Conservation (phyloP, 1,140 invertebrate species). For the Drosophila truncata region DNA sequence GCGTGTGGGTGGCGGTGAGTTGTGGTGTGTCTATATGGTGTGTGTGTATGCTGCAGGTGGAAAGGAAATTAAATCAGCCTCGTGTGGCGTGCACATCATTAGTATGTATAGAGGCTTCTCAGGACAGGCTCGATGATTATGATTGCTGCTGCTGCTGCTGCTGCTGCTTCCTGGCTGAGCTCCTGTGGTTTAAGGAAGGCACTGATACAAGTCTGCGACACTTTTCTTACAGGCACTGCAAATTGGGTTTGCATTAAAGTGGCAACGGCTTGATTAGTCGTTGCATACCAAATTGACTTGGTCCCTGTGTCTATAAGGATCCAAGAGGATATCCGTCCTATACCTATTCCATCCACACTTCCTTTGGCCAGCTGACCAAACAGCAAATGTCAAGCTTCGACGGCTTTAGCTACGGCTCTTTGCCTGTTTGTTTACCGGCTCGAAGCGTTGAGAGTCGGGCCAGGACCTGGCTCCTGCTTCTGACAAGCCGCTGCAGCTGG, state of each 20-base stretch:
- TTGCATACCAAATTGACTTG: conserved; percentile 43
- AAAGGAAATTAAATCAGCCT: conserved; percentile 81
- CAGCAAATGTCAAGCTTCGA: conserved; percentile 39
- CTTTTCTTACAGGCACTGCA: conserved; percentile 57
- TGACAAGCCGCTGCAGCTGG: conserved; percentile 20
- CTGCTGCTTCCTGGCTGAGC: neutral
- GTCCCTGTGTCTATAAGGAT: neutral
- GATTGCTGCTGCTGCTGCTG: conserved; percentile 22
- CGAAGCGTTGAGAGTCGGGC: conserved; percentile 35
- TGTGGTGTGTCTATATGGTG: neutral
- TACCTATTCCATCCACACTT: neutral
- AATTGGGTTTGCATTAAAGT: conserved; percentile 71
- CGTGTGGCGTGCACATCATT: conserved; percentile 78
- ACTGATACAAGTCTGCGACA: conserved; percentile 57
- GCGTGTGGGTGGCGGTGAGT: conserved; percentile 8
- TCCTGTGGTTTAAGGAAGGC: conserved; percentile 13
- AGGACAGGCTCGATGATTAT: conserved; percentile 42
- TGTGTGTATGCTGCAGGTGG: conserved; percentile 53
- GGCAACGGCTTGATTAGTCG: conserved; percentile 61
- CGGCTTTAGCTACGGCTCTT: conserved; percentile 2
- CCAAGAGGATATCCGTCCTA: neutral
- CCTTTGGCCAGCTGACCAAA: conserved; percentile 55
- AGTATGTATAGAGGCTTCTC: conserved; percentile 72
- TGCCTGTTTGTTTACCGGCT: conserved; percentile 57
- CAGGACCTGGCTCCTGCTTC: conserved; percentile 4